Evolutionary conservation across 2,113 vertebrate genomes (phyloP).

Genomic region (Sinosuthora webbiana): DNA sequence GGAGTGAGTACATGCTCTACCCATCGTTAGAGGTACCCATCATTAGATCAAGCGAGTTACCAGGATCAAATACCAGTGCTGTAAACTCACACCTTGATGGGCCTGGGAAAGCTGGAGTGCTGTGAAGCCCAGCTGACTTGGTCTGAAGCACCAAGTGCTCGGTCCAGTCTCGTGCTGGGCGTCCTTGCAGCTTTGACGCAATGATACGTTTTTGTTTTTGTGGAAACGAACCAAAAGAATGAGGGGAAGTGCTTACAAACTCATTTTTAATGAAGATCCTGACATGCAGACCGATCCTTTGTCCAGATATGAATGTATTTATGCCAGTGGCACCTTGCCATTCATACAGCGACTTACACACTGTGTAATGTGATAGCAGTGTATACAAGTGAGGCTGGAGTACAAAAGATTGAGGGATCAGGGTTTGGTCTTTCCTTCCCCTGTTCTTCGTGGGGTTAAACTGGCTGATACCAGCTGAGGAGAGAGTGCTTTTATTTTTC

Average conservation of each 20-base stretch:
- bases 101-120: background rate
- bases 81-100: background rate
- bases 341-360: background rate
- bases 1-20: background rate
- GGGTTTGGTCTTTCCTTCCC: slow-evolving; percentile 42
- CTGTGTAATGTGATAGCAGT: background rate
- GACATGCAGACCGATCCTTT: slow-evolving; percentile 11
- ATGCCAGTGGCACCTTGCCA: slow-evolving; percentile 23
- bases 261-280: slow-evolving; percentile 32
- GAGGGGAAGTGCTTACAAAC: slow-evolving; percentile 23
- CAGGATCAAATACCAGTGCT: background rate
- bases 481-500: background rate
- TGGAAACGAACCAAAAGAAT: slow-evolving; percentile 29
- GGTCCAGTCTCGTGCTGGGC: fast-evolving
- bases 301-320: slow-evolving; percentile 23
- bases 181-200: background rate
- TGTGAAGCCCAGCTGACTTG: background rate
- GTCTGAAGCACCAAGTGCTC: background rate
- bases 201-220: background rate
- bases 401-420: background rate
- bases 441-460: background rate
- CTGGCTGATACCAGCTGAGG: background rate
- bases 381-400: background rate
- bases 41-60: background rate
- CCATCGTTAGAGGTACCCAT: background rate